These are phyloP conservation scores for Cremastinae sp. DNA, from an alignment of 2,888 invertebrate species.

Conservation along the genomic window DNA sequence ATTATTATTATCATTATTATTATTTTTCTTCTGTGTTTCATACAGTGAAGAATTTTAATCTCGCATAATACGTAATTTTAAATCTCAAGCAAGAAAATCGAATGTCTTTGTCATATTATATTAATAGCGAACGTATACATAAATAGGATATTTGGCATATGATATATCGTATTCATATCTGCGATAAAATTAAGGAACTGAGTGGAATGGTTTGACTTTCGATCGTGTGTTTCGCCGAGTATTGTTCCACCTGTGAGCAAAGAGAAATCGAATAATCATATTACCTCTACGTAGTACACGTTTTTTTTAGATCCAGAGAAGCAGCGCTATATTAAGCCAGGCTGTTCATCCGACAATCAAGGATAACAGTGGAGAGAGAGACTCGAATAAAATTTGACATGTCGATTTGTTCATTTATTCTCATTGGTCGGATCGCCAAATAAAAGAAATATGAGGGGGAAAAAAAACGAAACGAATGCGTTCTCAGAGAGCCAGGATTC, in stretches of 20 bases:
- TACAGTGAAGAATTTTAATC: constrained; percentile 47
- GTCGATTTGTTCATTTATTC: constrained; percentile 23
- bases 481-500: constrained; percentile 47
- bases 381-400: constrained; percentile 33
- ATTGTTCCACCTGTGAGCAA: too few relatives aligned
- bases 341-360: constrained; percentile 42
- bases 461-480: constrained; percentile 23
- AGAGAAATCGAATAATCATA: neutral
- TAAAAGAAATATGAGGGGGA: constrained; percentile 1
- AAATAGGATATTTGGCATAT: constrained; percentile 48
- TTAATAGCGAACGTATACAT: constrained; percentile 2
- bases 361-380: constrained; percentile 16
- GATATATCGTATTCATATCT: constrained; percentile 40
- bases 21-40: neutral
- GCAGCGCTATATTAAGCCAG: constrained; percentile 35
- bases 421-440: constrained; percentile 2
- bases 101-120: constrained; percentile 31
- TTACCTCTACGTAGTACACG: neutral
- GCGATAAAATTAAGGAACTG: constrained; percentile 1
- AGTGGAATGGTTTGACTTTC: neutral
- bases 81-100: constrained; percentile 40
- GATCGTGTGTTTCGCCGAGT: neutral
- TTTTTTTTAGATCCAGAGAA: constrained; percentile 56
- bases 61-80: constrained; percentile 49
- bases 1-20: neutral